Base-by-base conservation (phyloP, 1,140 invertebrate genomes). In the Tyrophagus putrescentiae region DNA sequence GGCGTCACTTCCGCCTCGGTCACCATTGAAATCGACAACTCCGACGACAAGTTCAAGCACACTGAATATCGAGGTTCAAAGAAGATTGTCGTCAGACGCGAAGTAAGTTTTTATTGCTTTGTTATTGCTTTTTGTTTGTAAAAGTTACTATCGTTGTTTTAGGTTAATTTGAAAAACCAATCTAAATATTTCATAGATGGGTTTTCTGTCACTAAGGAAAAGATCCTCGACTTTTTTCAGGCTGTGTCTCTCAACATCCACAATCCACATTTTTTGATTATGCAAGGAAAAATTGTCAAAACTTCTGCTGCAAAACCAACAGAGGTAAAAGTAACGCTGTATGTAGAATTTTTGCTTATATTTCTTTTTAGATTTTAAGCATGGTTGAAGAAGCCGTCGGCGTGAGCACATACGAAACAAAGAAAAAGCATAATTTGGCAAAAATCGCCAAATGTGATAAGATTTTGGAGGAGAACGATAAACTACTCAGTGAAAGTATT, bases 331-430 rank as follows among this genome's bases (percentile, higher is more conserved):
- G n/a, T n/a, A n/a, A n/a, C n/a, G n/a, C n/a, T 67, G 54, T 63
- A 13, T 0, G 21, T 44, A 29, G 45, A 45, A 33, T 50, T 66
- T 31, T 48, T 48, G n/a, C 5, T 36, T 48, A 57, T 42, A 34
- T 48, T 65, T 62, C 54, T 62, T 67, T 71, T 31, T 61, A 82
- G 84, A 95, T 98, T 70, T 75, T 98, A 32, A 87, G 88, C 0
- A 97, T 99, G 92, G 84, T 99, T 60, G 96, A 99, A 76, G 96
- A 99, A 77, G 93, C 95, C 27, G 92, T 93, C 1, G 95, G 95
- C n/a, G 97, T 95, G 1, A 83, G 85, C 68, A 84, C 96, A 80
- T 98, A 98, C 73, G 93, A 98, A 73, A 79, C 79, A 0, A 98
- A 98, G 70, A 93, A 91, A 68, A 84, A 89, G 66, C 78, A 78